Evolutionary conservation across 2,113 vertebrate genomes (phyloP).

Genomic region (Plecturocebus donacophilus): DNA sequence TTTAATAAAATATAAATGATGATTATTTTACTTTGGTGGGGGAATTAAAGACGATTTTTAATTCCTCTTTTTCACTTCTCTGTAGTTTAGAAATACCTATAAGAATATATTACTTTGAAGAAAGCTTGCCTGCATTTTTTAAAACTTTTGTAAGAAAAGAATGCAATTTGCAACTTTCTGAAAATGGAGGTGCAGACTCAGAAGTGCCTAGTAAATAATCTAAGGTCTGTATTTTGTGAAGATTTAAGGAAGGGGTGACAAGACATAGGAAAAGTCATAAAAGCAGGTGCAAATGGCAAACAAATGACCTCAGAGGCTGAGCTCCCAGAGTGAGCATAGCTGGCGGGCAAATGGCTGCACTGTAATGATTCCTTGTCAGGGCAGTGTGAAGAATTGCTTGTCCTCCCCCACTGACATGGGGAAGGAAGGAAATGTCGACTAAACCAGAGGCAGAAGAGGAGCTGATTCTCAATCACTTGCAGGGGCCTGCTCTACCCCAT

Average conservation of each 20-base stretch:
- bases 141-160: neutral
- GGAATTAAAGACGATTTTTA: neutral
- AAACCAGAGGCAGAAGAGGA: neutral
- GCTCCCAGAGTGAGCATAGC: neutral
- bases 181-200: neutral
- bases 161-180: neutral
- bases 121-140: neutral
- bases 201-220: neutral
- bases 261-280: neutral
- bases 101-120: neutral
- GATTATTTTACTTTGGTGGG: neutral
- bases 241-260: neutral
- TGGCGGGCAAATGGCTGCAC: rapidly evolving
- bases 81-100: neutral
- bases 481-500: neutral
- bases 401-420: neutral
- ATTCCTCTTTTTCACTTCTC: neutral
- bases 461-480: neutral
- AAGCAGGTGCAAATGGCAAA: neutral
- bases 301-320: neutral
- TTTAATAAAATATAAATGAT: neutral
- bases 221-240: neutral
- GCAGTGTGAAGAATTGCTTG: neutral
- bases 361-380: neutral
- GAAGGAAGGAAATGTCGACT: neutral